Evolutionary conservation across 2,888 invertebrate species (phyloP).

Genomic region (Biston betularia): DNA sequence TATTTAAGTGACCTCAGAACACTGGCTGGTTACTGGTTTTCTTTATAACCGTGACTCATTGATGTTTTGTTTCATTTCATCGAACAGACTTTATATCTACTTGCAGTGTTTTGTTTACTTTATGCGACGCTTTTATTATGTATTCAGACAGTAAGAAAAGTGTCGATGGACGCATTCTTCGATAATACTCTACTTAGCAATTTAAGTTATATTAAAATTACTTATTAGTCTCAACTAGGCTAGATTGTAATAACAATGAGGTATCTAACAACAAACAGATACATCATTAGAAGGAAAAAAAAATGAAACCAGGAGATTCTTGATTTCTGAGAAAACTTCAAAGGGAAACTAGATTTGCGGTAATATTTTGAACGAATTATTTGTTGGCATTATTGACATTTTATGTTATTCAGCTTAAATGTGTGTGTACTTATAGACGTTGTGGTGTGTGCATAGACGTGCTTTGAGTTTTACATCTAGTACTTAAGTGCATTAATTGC

Average conservation of each 20-base stretch:
- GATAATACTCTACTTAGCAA: too few species aligned
- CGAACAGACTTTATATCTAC: neutral
- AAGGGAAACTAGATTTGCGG: too few species aligned
- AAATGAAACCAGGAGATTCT: neutral
- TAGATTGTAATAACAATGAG: too few species aligned
- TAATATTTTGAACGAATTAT: neutral
- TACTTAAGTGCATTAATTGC: too few species aligned
- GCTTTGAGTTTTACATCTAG: too few species aligned
- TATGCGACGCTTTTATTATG: neutral
- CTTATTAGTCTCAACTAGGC: too few species aligned
- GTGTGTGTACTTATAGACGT: neutral
- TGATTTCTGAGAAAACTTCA: neutral
- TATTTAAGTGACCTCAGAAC: constrained; percentile 9
- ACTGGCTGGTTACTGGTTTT: constrained; percentile 4
- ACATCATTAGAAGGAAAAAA: too few species aligned
- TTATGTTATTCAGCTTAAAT: too few species aligned
- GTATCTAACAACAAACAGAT: too few species aligned
- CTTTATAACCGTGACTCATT: constrained; percentile 18
- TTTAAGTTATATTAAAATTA: too few species aligned
- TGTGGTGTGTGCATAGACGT: neutral
- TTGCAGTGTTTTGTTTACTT: neutral
- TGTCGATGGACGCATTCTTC: too few species aligned
- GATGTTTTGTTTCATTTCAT: constrained; percentile 13
- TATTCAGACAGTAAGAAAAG: too few species aligned
- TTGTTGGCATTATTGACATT: neutral